phyloP scores from a whole-genome alignment of 2,888 invertebrate genomes.

The Eupeodes luniger region DNA sequence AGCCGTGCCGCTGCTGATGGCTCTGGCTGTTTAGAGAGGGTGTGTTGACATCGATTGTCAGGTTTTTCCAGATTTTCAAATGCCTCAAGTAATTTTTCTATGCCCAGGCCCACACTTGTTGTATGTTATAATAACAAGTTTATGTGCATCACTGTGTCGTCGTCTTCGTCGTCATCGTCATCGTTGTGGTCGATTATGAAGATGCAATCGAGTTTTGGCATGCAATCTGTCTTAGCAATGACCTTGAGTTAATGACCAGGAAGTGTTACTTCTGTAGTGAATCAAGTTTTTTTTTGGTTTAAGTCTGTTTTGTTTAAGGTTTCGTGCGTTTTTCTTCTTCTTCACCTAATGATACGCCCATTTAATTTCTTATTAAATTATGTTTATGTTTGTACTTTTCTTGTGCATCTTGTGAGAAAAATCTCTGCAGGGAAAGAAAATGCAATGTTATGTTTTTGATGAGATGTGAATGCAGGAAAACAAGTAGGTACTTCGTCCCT shows the following conservation, averaged over 20 bases:
- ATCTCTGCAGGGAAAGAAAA: constrained; percentile 33
- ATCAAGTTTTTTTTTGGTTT: constrained; percentile 1
- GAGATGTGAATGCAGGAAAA: background rate
- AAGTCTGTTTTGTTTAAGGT: constrained; percentile 2
- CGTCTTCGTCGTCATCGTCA: background rate
- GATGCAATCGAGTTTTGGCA: constrained; percentile 65
- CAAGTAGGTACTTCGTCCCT: constrained; percentile 7
- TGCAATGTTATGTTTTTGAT: background rate
- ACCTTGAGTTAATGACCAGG: constrained; percentile 75
- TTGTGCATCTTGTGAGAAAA: constrained; percentile 57
- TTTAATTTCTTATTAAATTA: constrained; percentile 63
- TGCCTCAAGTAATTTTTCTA: constrained; percentile 51
- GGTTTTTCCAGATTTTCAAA: constrained; percentile 68
- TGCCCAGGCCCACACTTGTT: background rate
- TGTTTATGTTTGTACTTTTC: constrained; percentile 17
- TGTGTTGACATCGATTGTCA: constrained; percentile 75
- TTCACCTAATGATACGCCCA: constrained; percentile 46
- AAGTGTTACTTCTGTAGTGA: constrained; percentile 48
- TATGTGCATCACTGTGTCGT: background rate
- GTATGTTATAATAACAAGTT: background rate
- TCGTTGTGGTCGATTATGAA: constrained; percentile 59
- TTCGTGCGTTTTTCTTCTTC: constrained; percentile 27
- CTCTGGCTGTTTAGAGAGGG: constrained; percentile 45
- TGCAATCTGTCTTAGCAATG: constrained; percentile 72
- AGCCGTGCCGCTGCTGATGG: no score